Evolutionary conservation across 2,888 invertebrate species (phyloP).

Genomic region (Tryphoninae sp.): DNA sequence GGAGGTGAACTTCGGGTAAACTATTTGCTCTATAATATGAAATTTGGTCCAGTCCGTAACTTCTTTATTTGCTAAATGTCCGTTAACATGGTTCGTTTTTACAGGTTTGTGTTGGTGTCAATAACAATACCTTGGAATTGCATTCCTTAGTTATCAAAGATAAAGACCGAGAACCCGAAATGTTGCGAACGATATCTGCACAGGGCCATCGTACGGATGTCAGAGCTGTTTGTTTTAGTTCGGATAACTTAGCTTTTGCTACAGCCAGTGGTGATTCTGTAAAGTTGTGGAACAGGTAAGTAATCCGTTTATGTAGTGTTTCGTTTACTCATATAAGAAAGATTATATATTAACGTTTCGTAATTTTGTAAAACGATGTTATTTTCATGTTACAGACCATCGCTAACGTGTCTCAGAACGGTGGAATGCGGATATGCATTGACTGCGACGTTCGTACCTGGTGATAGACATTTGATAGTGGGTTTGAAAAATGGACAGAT

Average conservation of each 20-base stretch:
- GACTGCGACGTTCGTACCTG: slow-evolving; percentile 91
- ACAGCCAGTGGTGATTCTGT: slow-evolving; percentile 94
- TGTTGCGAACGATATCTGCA: slow-evolving; percentile 86
- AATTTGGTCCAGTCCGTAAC: slow-evolving; percentile 21
- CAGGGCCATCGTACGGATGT: slow-evolving; percentile 96
- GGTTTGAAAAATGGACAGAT: slow-evolving; percentile 93
- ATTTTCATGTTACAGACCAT: slow-evolving; percentile 80
- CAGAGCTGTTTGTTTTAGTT: slow-evolving; percentile 93
- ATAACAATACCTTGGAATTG: slow-evolving; percentile 90
- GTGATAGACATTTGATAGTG: slow-evolving; percentile 93
- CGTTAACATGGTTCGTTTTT: slow-evolving; percentile 13
- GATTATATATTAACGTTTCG: slow-evolving; percentile 29
- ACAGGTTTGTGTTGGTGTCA: slow-evolving; percentile 85
- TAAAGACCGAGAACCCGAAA: slow-evolving; percentile 83
- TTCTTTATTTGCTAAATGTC: background rate
- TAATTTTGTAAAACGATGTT: slow-evolving; percentile 11
- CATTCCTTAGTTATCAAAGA: slow-evolving; percentile 84
- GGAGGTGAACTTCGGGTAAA: slow-evolving; percentile 86
- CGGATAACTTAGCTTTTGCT: slow-evolving; percentile 93
- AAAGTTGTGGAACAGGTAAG: slow-evolving; percentile 95
- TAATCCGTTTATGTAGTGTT: slow-evolving; percentile 9
- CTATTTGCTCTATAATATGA: slow-evolving; percentile 33
- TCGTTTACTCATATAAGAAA: slow-evolving; percentile 11
- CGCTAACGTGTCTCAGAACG: slow-evolving; percentile 85
- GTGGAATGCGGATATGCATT: slow-evolving; percentile 87